Evolutionary conservation across 2,797 vertebrate species (phyloP).

Genomic region (Paramormyrops hopkinsi): DNA sequence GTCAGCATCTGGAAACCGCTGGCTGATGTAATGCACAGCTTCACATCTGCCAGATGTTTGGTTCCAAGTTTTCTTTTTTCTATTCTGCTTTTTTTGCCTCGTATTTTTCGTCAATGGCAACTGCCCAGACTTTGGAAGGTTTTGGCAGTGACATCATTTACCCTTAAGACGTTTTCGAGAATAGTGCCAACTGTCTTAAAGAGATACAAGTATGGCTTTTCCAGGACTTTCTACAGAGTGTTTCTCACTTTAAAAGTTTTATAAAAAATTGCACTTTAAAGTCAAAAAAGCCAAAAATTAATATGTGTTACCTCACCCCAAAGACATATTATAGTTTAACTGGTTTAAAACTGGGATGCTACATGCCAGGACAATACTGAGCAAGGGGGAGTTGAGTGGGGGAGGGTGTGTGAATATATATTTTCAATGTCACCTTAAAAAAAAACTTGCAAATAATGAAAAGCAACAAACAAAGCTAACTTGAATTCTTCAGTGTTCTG

Average conservation of each 20-base stretch:
- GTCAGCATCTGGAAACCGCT: slow-evolving; percentile 55
- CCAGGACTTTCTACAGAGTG: background rate
- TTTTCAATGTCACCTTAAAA: background rate
- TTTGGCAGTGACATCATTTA: slow-evolving; percentile 58
- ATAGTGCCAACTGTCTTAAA: slow-evolving; percentile 41
- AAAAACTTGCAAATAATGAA: background rate
- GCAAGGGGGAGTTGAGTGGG: background rate
- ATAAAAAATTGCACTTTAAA: background rate
- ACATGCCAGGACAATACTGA: background rate
- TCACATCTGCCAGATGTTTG: slow-evolving; percentile 41
- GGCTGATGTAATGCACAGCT: slow-evolving; percentile 47
- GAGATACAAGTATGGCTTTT: slow-evolving; percentile 28
- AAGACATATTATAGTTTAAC: background rate
- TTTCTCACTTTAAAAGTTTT: background rate
- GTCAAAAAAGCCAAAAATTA: background rate
- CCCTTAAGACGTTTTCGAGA: slow-evolving; percentile 38
- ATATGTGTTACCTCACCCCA: background rate
- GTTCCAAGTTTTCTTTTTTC: slow-evolving; percentile 32
- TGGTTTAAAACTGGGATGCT: background rate
- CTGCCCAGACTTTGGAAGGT: slow-evolving; percentile 51
- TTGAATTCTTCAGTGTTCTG: background rate
- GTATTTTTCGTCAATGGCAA: slow-evolving; percentile 43
- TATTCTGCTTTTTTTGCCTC: slow-evolving; percentile 21
- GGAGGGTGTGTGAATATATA: background rate
- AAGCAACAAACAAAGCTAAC: slow-evolving; percentile 5